Evolutionary conservation across 2,797 vertebrate species (phyloP), one percentile per base, ranked within the genome.

Genomic region (Champsocephalus esox): DNA sequence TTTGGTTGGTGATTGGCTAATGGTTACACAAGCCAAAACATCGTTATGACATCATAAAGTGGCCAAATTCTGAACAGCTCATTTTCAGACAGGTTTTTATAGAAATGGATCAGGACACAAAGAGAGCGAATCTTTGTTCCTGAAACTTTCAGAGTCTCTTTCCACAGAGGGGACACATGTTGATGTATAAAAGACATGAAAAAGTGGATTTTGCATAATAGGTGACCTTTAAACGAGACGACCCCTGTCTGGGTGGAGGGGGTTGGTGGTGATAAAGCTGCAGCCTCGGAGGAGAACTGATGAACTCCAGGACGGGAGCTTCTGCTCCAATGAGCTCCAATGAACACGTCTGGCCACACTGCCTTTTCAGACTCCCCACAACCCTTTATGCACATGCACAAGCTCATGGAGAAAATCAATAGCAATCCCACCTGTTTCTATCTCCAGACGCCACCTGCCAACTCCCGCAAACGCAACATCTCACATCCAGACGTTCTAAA

Each of bases 261-360:
- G 54, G 56, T 73, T 49, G 58, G 56, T 77, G 70, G 79, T 77
- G 28, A 38, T 38, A 65, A 49, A 60, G 38, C 63, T 12, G 55
- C 61, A 75, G 65, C 74, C 65, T 72, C 38, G 41, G 65, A 73
- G 77, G 85, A 75, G 85, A 75, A 79, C 81, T 43, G 56, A 82
- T 89, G 77, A 88, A 83, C 55, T 81, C 48, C 58, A 51, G 62
- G 73, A 85, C 19, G 34, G 80, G 77, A 84, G 71, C 78, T 90
- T 89, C 79, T 83, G 86, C 86, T 88, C 80, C 83, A 80, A 1
- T 87, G 86, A 89, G 82, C 81, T 81, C 80, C 62, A 73, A 76
- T 84, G 68, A 85, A 75, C 84, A 87, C 86, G 91, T 90, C 81
- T 93, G 87, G 80, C 70, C 61, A 38, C 80, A 79, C 62, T 76